Percentiles rank a stretch among this genome's conserved stretches.
phyloP scores from a whole-genome alignment of 2,797 vertebrate genomes.

The Alcedo quadribrachys region DNA sequence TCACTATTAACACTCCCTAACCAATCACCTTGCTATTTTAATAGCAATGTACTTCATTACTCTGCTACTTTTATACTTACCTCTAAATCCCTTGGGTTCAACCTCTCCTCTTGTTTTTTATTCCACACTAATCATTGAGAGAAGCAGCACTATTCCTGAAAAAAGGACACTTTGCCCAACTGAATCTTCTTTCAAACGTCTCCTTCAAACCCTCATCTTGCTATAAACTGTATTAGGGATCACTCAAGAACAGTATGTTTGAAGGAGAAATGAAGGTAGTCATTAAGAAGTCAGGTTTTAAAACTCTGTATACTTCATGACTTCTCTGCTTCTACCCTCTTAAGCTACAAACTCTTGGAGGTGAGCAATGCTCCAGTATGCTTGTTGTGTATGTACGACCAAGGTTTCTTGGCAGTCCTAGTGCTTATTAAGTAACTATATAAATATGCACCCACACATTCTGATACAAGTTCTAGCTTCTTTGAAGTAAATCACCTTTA shows the following conservation, averaged over 20 bases:
- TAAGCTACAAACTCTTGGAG: not conserved
- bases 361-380: not conserved
- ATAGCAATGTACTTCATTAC: not conserved
- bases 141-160: not conserved
- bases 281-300: not conserved
- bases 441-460: not conserved
- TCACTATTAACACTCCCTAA: not conserved
- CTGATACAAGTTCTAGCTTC: not conserved
- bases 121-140: not conserved
- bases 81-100: not conserved
- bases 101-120: not conserved
- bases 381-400: not conserved
- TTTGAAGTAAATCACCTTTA: not conserved
- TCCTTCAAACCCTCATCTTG: not conserved
- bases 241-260: not conserved
- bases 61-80: not conserved
- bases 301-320: not conserved
- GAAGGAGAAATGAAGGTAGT: not conserved
- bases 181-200: not conserved
- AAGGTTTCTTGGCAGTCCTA: not conserved
- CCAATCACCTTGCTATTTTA: not conserved
- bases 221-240: not conserved
- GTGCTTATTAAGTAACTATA: not conserved
- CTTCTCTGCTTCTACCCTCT: not conserved
- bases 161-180: not conserved